phyloP scores from a whole-genome alignment of 2,888 invertebrate species.

The Lagria hirta region DNA sequence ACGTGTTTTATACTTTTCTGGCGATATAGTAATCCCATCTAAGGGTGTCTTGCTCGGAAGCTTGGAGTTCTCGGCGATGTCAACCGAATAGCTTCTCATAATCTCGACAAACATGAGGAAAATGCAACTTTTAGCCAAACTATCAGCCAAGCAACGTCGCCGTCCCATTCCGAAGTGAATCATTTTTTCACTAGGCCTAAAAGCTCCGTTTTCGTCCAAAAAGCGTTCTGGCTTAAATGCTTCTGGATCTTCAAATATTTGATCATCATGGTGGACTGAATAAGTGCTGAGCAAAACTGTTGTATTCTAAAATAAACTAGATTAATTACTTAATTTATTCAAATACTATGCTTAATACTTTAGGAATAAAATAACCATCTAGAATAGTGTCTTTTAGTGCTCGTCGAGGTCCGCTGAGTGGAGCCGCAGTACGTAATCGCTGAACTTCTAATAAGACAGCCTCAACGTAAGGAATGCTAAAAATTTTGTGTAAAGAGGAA shows the following conservation, averaged over 20 bases:
- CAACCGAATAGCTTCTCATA: too few species aligned
- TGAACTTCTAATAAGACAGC: slow-evolving; percentile 59
- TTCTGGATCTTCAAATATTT: slow-evolving; percentile 64
- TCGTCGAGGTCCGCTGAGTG: slow-evolving; percentile 56
- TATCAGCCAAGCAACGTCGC: slow-evolving; percentile 1
- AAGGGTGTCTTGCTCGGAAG: too few species aligned
- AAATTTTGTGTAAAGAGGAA: too few species aligned
- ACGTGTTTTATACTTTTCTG: too few species aligned
- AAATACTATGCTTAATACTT: slow-evolving; percentile 37
- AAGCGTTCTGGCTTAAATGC: slow-evolving; percentile 67
- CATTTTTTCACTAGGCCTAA: slow-evolving; percentile 44
- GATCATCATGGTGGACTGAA: slow-evolving; percentile 60
- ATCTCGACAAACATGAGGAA: slow-evolving; percentile 4
- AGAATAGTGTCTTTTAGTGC: slow-evolving; percentile 58
- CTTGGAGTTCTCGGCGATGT: too few species aligned
- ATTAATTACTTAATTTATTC: too few species aligned
- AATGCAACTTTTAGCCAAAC: slow-evolving; percentile 1
- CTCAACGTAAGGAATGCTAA: slow-evolving; percentile 57
- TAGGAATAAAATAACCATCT: slow-evolving; percentile 56
- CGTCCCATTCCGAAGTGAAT: slow-evolving; percentile 52
- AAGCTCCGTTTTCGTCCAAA: slow-evolving; percentile 50
- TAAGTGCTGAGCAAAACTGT: slow-evolving; percentile 48
- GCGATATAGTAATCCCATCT: too few species aligned
- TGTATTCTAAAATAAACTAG: slow-evolving; percentile 47
- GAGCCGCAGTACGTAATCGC: slow-evolving; percentile 54